Conservation (phyloP, 2,888 invertebrate species). For the Synergus itoensis region DNA sequence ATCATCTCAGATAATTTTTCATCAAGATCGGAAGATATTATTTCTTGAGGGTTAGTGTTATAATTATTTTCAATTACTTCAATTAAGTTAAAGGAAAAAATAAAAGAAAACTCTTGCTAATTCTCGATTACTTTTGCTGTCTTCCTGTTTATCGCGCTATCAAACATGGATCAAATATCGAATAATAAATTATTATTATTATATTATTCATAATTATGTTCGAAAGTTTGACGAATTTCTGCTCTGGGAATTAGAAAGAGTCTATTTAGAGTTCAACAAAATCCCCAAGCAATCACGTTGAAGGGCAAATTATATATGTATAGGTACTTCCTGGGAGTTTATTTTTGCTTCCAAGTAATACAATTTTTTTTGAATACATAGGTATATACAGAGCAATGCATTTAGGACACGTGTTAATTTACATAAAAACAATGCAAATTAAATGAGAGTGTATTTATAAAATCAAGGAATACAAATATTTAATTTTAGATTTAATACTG, state of each 20-base stretch:
- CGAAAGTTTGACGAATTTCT: background rate
- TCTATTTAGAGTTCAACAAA: background rate
- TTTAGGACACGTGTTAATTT: no score
- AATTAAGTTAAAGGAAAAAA: background rate
- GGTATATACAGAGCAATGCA: background rate
- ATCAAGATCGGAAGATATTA: constrained; percentile 10
- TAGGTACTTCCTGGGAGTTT: background rate
- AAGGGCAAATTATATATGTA: background rate
- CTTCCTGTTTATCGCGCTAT: background rate
- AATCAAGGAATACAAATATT: background rate
- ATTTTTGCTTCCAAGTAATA: background rate
- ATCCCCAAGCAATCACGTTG: background rate
- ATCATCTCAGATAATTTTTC: constrained; percentile 11
- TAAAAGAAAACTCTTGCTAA: background rate
- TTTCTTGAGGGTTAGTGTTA: background rate
- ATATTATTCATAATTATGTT: background rate
- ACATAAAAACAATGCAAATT: no score
- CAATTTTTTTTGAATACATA: background rate
- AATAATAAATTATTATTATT: background rate
- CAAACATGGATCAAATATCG: background rate
- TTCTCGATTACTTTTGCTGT: background rate
- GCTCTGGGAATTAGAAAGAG: background rate
- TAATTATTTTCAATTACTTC: background rate
- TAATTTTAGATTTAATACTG: no score
- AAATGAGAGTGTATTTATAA: background rate